Percentiles rank a stretch among this genome's conserved stretches.
Conservation (phyloP, 1,140 invertebrate species). For the Plodia interpunctella region DNA sequence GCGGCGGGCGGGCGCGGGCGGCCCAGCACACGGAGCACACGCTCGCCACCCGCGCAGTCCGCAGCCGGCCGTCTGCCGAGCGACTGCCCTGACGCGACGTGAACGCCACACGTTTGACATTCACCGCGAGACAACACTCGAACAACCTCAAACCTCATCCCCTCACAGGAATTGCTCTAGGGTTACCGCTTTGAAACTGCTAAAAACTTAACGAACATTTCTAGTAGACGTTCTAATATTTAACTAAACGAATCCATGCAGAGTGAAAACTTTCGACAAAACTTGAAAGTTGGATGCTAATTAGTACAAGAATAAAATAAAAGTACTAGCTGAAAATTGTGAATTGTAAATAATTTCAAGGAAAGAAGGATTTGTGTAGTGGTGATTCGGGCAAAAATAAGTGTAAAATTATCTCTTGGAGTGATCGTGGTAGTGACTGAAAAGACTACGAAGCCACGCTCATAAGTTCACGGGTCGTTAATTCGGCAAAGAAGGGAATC, state of each 20-base stretch:
- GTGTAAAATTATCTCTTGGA: conserved; percentile 36
- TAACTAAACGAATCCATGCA: conserved; percentile 5
- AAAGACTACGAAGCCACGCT: conserved; percentile 53
- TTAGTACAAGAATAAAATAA: neutral
- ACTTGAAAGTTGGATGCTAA: neutral
- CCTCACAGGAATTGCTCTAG: conserved; percentile 57
- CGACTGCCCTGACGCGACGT: conserved; percentile 35
- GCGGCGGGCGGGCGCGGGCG: conserved; percentile 45
- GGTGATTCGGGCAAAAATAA: conserved; percentile 25
- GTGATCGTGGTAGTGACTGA: conserved; percentile 65
- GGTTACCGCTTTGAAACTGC: conserved; percentile 43
- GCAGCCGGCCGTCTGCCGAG: conserved; percentile 61
- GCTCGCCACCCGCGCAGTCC: conserved; percentile 60
- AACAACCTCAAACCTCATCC: conserved; percentile 53
- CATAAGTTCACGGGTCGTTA: conserved; percentile 68
- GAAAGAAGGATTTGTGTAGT: conserved; percentile 18
- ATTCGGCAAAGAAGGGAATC: conserved; percentile 49
- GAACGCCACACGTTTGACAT: conserved; percentile 48
- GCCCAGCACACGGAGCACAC: conserved; percentile 38
- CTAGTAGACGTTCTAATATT: neutral
- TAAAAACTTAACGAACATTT: conserved; percentile 25
- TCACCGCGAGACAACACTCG: conserved; percentile 56
- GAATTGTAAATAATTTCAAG: neutral
- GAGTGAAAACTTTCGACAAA: conserved; percentile 22
- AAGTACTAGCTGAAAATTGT: neutral